Percentiles rank a stretch among this genome's conserved stretches.
Evolutionary conservation across 2,113 vertebrate genomes (phyloP).

Genomic region (Mohoua ochrocephala): DNA sequence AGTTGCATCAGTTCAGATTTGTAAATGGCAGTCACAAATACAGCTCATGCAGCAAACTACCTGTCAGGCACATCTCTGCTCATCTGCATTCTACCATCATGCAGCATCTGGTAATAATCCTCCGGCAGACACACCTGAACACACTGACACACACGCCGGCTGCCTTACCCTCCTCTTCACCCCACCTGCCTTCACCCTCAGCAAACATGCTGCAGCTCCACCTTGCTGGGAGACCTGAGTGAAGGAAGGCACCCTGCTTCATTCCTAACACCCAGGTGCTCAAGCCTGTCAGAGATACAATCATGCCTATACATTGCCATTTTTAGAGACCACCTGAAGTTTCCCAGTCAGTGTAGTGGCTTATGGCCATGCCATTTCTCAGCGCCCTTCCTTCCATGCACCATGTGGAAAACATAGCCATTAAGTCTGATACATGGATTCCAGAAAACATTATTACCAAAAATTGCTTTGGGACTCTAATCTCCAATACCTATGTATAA

Average conservation of each 20-base stretch:
- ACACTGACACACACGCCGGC: rapidly evolving
- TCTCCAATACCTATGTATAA: neutral
- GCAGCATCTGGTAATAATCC: neutral
- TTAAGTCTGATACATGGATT: neutral
- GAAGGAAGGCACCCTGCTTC: neutral
- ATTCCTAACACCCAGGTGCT: neutral
- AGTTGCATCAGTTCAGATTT: neutral
- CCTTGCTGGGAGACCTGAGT: neutral
- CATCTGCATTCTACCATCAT: neutral
- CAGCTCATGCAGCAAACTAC: neutral
- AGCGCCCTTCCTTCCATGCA: neutral
- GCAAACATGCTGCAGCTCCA: neutral
- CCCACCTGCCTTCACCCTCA: neutral
- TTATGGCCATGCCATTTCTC: neutral
- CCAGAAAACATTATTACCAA: neutral
- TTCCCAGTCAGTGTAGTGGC: neutral
- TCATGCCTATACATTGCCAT: too few relatives aligned
- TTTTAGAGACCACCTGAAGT: neutral
- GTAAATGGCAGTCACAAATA: neutral
- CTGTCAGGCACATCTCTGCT: rapidly evolving
- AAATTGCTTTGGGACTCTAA: neutral
- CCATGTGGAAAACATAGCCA: neutral
- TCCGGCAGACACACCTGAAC: neutral
- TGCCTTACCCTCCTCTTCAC: neutral
- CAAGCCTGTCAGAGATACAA: neutral